A percentile compares a stretch with the other conserved stretches of the same genome.
These are phyloP conservation scores for Rhea pennata DNA, from an alignment of 2,113 vertebrate genomes.

Conservation along the genomic window DNA sequence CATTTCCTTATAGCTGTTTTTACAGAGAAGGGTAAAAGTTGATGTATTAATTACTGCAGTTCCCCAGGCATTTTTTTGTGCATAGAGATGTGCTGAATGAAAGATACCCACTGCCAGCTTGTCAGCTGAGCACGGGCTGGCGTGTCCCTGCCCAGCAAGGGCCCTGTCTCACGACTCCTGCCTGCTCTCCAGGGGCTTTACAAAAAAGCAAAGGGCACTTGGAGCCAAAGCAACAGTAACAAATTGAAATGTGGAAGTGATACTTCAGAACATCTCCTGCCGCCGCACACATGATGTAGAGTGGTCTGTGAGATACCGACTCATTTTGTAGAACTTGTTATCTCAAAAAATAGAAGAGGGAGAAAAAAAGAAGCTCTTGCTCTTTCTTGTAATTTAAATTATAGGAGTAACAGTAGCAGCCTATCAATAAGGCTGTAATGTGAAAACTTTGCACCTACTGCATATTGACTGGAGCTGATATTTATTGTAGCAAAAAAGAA, in stretches of 20 bases:
- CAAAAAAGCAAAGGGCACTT: not conserved
- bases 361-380: not conserved
- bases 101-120: conserved; percentile 20
- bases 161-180: not conserved
- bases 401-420: not conserved
- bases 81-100: conserved; percentile 38
- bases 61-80: conserved; percentile 45
- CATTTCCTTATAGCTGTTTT: conserved; percentile 35
- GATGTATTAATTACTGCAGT: conserved; percentile 3
- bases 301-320: not conserved
- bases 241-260: not conserved
- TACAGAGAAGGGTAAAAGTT: conserved; percentile 44
- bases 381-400: conserved; percentile 55
- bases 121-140: not conserved
- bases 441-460: conserved; percentile 26
- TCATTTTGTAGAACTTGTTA: not conserved
- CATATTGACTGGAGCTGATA: conserved; percentile 24
- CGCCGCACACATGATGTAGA: rapidly evolving
- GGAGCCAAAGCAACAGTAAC: not conserved
- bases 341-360: not conserved
- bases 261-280: not conserved
- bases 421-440: not conserved
- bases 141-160: not conserved
- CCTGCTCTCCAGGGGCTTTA: conserved; percentile 13
- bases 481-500: conserved; percentile 28